These are phyloP conservation scores for Entomyzon cyanotis DNA, from an alignment of 2,113 vertebrate genomes.

Conservation along the genomic window DNA sequence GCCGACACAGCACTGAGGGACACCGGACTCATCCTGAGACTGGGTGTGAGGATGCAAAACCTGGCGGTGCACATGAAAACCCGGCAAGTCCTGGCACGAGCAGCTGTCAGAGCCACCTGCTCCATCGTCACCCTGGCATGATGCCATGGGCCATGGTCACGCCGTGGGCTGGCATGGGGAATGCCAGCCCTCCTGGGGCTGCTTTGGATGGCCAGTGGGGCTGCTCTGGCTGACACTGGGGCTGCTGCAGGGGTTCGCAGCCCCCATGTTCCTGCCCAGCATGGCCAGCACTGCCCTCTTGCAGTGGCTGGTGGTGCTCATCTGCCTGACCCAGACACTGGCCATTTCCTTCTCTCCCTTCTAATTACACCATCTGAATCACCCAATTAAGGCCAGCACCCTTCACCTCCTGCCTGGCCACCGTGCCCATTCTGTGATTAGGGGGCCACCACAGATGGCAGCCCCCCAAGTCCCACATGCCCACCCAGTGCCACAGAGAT, in stretches of 20 bases:
- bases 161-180: rapidly evolving
- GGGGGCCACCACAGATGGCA: not conserved
- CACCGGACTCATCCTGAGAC: not conserved
- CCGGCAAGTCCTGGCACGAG: not conserved
- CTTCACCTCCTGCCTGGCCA: not conserved
- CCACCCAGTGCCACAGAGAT: not conserved
- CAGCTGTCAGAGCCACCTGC: not conserved
- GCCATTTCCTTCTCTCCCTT: not conserved
- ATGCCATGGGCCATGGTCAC: not conserved
- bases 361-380: not conserved
- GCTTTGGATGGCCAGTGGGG: not conserved
- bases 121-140: not conserved
- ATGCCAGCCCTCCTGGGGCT: not conserved
- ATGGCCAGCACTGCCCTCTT: not conserved
- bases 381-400: not conserved
- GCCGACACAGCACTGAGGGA: rapidly evolving
- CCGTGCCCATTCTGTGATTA: rapidly evolving
- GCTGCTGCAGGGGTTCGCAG: not conserved
- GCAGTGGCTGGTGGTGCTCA: rapidly evolving
- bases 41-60: not conserved
- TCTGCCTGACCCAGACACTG: not conserved
- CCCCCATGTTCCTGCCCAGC: not conserved
- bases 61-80: rapidly evolving
- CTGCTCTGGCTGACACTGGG: not conserved
- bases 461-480: rapidly evolving